Base-by-base conservation (phyloP, 2,888 invertebrate genomes). In the Brachypterus glaber region DNA sequence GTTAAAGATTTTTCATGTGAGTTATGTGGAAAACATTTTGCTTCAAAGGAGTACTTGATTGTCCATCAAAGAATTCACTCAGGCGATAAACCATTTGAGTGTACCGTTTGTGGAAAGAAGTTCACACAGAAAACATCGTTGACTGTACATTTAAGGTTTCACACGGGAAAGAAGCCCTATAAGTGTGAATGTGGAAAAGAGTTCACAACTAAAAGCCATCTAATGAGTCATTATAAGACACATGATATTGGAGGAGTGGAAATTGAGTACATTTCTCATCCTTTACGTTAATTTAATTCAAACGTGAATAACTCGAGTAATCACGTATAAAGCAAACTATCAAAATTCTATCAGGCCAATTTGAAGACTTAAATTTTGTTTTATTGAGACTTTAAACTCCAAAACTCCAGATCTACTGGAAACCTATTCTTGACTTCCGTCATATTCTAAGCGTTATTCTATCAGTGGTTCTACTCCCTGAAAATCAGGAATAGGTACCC, bases 51-150 rank as follows among this genome's bases (percentile, higher is more conserved):
- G 24, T 55, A 71, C 12, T 48, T 77, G 34, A 68, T 65, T 18
- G 63, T 70, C 0, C 76, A 76, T 37, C 69, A 70, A 59, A 68
- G 75, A 1, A 69, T 65, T 0, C 77, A 77, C 40, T 70, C 69
- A 2, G 72, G 73, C 2, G 60, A 71, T 1, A 64, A 74, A 35
- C 75, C 75, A 2, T 74, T 67, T 31, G 65, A 70, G 25, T 76
- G 76, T 44, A 67, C 70, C 3, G 62, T 68, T 40, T 76, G 76
- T 42, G 70, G 70, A 21, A 77, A 75, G 48, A 57, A 68, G 1
- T 77, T 76, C 48, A 73, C 73, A 29, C 70, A 76, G 43, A 70
- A 70, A 46, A 72, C 70, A 37, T 71, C 73, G 0, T 48, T 76
- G 24, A 71, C 71, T 1, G 66, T 71, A 2, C 75, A 76, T 50